Conservation (phyloP, 2,888 invertebrate genomes). For the Drosophila kanekoi region DNA sequence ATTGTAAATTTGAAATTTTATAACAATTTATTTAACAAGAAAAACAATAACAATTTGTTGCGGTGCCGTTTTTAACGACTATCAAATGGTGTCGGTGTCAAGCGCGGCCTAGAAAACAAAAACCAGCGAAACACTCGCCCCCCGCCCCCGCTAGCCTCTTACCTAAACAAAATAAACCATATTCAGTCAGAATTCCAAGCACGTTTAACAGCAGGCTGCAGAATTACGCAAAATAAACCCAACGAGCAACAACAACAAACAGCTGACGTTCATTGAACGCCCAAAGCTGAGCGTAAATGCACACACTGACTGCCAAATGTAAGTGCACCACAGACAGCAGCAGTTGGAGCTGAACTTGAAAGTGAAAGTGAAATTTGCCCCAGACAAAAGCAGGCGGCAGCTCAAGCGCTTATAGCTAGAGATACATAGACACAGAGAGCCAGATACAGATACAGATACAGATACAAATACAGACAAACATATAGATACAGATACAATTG, state of each 20-base stretch:
- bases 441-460: neutral
- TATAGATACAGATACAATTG: neutral
- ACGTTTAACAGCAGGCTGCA: constrained; percentile 55
- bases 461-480: constrained; percentile 6
- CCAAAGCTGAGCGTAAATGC: constrained; percentile 49
- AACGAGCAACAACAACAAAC: constrained; percentile 44
- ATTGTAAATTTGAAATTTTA: constrained; percentile 57
- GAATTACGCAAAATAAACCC: constrained; percentile 72
- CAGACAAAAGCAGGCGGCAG: constrained; percentile 16
- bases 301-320: constrained; percentile 66
- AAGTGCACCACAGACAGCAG: constrained; percentile 57
- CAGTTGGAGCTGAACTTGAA: constrained; percentile 74
- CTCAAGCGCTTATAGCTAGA: neutral
- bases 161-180: neutral
- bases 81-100: constrained; percentile 76
- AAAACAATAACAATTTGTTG: constrained; percentile 41
- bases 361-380: constrained; percentile 73
- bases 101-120: constrained; percentile 77
- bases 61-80: constrained; percentile 59
- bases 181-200: constrained; percentile 44
- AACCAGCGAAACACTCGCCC: neutral
- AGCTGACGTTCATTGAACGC: constrained; percentile 79
- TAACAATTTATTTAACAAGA: constrained; percentile 42
- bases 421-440: neutral
- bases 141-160: neutral